Percentiles rank a stretch among this genome's conserved stretches.
Evolutionary conservation across 2,113 vertebrate genomes (phyloP).

Genomic region (Rhinoptilus africanus): DNA sequence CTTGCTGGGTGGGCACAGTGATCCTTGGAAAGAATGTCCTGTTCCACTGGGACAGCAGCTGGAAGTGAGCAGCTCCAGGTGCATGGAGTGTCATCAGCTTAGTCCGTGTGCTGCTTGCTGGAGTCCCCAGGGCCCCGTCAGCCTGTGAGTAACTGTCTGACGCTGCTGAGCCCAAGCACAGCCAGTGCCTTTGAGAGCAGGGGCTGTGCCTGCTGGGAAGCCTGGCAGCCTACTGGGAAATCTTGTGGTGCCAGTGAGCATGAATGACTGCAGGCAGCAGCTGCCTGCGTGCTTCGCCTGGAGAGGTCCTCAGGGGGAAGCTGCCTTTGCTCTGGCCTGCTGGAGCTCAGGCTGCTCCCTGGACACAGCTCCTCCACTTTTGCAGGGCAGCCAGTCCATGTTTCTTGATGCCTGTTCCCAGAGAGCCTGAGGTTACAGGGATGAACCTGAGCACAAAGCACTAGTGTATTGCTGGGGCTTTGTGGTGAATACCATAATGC

Average conservation of each 20-base stretch:
- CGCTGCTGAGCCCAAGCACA: neutral
- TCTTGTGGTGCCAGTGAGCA: neutral
- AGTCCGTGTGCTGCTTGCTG: neutral
- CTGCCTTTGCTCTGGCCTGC: neutral
- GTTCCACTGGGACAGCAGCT: accelerated
- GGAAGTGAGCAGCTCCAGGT: neutral
- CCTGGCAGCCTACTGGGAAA: neutral
- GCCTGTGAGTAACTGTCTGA: neutral
- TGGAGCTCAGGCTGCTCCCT: neutral
- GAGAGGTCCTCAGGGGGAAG: neutral
- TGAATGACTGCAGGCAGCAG: neutral
- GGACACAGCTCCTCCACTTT: neutral
- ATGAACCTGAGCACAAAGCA: neutral
- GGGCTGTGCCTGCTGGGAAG: neutral
- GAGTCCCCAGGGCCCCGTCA: neutral
- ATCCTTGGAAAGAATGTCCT: neutral
- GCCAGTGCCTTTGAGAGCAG: neutral
- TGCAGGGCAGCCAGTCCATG: neutral
- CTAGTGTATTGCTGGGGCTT: neutral
- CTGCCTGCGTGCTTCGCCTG: neutral
- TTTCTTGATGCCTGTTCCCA: neutral
- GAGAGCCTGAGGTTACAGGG: neutral
- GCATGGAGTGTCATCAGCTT: neutral
- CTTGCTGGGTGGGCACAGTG: neutral
- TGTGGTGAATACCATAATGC: neutral